phyloP scores from a whole-genome alignment of 1,140 invertebrate species.

The Drosophila lini region DNA sequence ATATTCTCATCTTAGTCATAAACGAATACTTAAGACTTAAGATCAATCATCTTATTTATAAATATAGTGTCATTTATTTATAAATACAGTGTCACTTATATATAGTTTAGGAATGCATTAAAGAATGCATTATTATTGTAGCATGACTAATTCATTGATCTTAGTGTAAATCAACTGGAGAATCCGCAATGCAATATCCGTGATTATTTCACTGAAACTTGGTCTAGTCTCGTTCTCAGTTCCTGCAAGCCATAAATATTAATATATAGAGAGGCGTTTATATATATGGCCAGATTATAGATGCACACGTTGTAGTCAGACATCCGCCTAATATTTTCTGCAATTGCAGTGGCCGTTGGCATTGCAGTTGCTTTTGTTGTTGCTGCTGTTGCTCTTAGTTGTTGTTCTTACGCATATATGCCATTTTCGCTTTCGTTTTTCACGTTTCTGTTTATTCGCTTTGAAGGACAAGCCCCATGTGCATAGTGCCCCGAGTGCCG shows the following conservation, averaged over 20 bases:
- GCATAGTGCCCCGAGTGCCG: not conserved
- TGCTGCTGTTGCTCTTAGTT: constrained; percentile 16
- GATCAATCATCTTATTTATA: constrained; percentile 7
- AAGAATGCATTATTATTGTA: not conserved
- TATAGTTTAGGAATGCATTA: not conserved
- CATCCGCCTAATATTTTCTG: constrained; percentile 79
- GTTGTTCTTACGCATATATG: constrained; percentile 68
- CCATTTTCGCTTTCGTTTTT: constrained; percentile 75
- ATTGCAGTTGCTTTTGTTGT: constrained; percentile 29
- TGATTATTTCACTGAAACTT: constrained; percentile 31
- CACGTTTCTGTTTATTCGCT: constrained; percentile 67
- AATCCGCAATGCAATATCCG: constrained; percentile 15
- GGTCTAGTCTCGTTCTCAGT: constrained; percentile 45
- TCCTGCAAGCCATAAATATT: constrained; percentile 70
- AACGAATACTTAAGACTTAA: not conserved
- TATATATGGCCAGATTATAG: constrained; percentile 62
- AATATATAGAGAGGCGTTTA: constrained; percentile 25
- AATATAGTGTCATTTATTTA: not conserved
- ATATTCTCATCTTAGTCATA: not conserved
- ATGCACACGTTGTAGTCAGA: constrained; percentile 72
- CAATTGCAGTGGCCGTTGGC: constrained; percentile 36
- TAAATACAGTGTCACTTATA: not conserved
- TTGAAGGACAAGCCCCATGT: constrained; percentile 71
- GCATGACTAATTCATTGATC: not conserved
- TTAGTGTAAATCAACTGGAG: not conserved